Evolutionary conservation across 2,797 vertebrate species (phyloP).

Genomic region (Pelobates cultripes): DNA sequence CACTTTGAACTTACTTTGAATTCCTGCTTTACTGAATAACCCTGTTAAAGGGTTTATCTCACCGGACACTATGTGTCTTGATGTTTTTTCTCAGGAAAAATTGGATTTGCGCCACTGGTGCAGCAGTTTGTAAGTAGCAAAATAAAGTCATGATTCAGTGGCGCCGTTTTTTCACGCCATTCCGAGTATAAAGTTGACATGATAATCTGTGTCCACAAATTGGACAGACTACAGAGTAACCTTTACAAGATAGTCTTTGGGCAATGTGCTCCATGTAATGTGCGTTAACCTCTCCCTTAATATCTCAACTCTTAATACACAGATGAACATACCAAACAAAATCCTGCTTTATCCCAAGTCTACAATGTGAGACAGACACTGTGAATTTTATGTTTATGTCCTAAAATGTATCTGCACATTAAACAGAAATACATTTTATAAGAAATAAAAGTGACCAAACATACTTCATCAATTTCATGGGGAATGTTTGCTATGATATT

Average conservation of each 20-base stretch:
- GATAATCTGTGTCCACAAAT: background rate
- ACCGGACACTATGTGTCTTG: too few species aligned
- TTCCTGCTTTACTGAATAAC: too few species aligned
- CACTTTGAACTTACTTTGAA: too few species aligned
- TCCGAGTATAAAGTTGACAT: background rate
- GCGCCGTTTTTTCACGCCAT: too few species aligned
- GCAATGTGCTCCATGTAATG: background rate
- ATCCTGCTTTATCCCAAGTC: constrained; percentile 71
- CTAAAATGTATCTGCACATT: constrained; percentile 26
- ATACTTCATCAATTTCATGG: constrained; percentile 67
- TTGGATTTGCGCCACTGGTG: too few species aligned
- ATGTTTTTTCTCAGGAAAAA: too few species aligned
- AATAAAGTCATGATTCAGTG: too few species aligned
- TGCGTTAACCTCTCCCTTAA: background rate
- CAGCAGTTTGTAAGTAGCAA: too few species aligned
- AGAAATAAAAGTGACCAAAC: constrained; percentile 61
- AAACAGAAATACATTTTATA: constrained; percentile 41
- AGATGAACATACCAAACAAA: constrained; percentile 73
- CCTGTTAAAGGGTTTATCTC: too few species aligned
- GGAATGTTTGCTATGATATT: constrained; percentile 69
- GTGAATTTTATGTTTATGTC: constrained; percentile 17
- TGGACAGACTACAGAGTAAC: background rate
- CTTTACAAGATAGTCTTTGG: background rate
- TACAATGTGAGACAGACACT: constrained; percentile 73
- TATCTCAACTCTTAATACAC: constrained; percentile 52